Base-by-base conservation (phyloP, 2,888 invertebrate genomes). In the Callinectes sapidus region DNA sequence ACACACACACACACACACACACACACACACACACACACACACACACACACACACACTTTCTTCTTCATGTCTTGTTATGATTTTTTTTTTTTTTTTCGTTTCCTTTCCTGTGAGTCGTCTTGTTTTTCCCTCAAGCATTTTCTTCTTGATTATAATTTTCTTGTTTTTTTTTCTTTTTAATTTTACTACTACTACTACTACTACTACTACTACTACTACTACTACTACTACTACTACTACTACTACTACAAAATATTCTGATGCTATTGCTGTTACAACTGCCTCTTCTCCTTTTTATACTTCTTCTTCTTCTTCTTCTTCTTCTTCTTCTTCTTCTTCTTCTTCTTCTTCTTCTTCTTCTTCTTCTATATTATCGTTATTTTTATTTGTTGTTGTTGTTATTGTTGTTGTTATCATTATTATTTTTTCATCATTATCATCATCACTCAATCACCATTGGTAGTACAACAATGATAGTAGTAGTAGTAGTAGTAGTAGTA, bases 1-100 rank as follows among this genome's bases (percentile, higher is more conserved):
- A 71, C 71, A 71, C 71, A 71, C 71, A 71, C 71, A 71, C 71
- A 71, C 66, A 71, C 66, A 71, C 66, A 71, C 66, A 71, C 66
- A 71, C 66, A 71, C 66, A 71, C 66, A 71, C 66, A n/a, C n/a
- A 71, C 71, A 71, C 71, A 71, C 71, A 71, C 71, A 71, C 71
- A 71, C 71, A 71, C 71, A 71, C 71, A 71, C 71, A 71, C 71
- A 71, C 71, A 71, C 71, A n/a, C 10, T 18, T 23, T 13, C 71
- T 28, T 71, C 71, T 71, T 1, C 71, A 18, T 71, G 28, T 28
- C 28, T 71, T n/a, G 3, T 2, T 6, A 18, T 18, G n/a, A 61
- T 61, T 5, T 18, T 2, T 61, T 5, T 39, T 39, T 10, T 71
- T 28, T 10, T 16, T 61, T 28, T 71, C 23, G n/a, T 71, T 71